A percentile compares a stretch with the other conserved stretches of the same genome.
These are phyloP conservation scores for Sander lucioperca DNA, from an alignment of 2,113 vertebrate genomes.

Conservation along the genomic window DNA sequence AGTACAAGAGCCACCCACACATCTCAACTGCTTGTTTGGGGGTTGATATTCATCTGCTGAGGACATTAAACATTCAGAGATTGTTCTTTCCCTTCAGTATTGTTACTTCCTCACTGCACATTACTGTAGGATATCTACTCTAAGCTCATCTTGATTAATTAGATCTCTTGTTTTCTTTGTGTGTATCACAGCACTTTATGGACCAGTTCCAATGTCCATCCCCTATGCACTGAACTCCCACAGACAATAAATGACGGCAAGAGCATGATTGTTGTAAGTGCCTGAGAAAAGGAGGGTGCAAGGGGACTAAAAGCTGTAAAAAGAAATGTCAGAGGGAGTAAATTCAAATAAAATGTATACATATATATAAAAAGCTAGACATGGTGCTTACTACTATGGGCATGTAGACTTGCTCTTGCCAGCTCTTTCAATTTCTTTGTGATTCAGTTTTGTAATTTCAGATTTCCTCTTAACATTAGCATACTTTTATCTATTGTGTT, in stretches of 20 bases:
- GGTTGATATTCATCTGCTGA: slow-evolving; percentile 15
- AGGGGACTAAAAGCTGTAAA: too few relatives aligned
- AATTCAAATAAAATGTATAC: neutral
- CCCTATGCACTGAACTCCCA: neutral
- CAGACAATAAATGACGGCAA: neutral
- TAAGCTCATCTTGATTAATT: neutral
- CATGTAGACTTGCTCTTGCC: neutral
- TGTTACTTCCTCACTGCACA: neutral
- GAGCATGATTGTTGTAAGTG: neutral
- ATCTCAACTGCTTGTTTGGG: neutral
- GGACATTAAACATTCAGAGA: neutral
- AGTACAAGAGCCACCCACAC: slow-evolving; percentile 9
- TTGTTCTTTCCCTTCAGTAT: neutral
- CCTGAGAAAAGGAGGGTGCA: neutral
- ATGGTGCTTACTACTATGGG: neutral
- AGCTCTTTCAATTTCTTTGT: neutral
- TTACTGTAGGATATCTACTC: neutral
- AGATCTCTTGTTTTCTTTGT: neutral
- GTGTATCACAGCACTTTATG: neutral
- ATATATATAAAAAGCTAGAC: neutral
- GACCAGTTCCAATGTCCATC: neutral
- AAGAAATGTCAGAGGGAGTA: neutral
- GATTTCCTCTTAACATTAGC: neutral
- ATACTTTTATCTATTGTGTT: neutral
- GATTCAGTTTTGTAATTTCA: neutral